phyloP scores from a whole-genome alignment of 2,888 invertebrate genomes.

The Cetonia aurata region DNA sequence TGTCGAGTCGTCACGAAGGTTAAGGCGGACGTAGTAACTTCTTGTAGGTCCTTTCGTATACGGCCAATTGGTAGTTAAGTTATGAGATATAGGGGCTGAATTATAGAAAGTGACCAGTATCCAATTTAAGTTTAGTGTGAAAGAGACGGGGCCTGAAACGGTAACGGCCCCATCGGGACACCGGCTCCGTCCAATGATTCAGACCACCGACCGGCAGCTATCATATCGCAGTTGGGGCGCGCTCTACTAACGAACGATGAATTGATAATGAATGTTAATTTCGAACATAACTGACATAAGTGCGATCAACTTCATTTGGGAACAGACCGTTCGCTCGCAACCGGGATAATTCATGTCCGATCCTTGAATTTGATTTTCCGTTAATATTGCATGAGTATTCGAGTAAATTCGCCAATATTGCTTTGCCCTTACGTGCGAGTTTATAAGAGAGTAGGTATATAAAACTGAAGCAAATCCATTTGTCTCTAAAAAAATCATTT shows the following conservation, averaged over 20 bases:
- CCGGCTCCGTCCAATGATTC: constrained; percentile 66
- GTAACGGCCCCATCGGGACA: constrained; percentile 65
- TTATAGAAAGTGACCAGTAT: constrained; percentile 68
- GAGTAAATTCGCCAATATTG: neutral
- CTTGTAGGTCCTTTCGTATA: constrained; percentile 46
- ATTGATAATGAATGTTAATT: constrained; percentile 64
- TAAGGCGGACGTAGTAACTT: constrained; percentile 34
- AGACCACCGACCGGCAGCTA: constrained; percentile 61
- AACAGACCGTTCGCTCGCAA: constrained; percentile 18
- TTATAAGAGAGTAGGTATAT: too few species aligned
- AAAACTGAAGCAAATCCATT: too few species aligned
- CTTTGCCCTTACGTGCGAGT: neutral
- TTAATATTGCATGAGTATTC: constrained; percentile 18
- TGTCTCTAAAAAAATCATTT: too few species aligned
- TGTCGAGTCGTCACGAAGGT: constrained; percentile 30
- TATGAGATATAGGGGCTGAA: constrained; percentile 67
- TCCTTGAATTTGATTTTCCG: constrained; percentile 33
- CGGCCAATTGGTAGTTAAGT: constrained; percentile 58
- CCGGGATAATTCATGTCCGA: constrained; percentile 32
- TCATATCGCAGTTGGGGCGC: constrained; percentile 60
- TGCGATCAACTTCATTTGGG: constrained; percentile 59
- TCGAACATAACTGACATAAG: constrained; percentile 60
- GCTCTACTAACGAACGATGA: constrained; percentile 57
- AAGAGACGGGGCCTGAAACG: constrained; percentile 65
- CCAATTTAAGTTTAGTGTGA: constrained; percentile 67